These are phyloP conservation scores for Ambastaia sidthimunki DNA, from an alignment of 2,797 vertebrate species.

Conservation along the genomic window DNA sequence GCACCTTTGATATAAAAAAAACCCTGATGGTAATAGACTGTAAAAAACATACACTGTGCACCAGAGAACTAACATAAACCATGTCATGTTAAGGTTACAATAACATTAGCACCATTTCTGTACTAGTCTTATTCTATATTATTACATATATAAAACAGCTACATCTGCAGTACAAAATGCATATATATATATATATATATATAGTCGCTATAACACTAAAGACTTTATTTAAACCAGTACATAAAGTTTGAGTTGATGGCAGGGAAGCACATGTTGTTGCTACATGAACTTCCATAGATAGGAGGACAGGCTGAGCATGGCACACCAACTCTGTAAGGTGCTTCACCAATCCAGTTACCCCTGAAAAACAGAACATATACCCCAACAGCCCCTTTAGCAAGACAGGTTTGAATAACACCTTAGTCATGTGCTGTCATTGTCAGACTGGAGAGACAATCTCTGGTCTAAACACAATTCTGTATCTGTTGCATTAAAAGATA, in stretches of 20 bases:
- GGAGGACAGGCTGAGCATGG: slow-evolving; percentile 88
- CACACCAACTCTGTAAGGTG: slow-evolving; percentile 88
- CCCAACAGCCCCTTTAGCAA: background rate
- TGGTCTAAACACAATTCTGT: background rate
- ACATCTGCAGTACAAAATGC: slow-evolving; percentile 9
- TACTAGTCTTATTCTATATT: background rate
- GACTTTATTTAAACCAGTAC: slow-evolving; percentile 88
- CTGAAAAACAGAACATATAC: slow-evolving; percentile 64
- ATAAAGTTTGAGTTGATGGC: slow-evolving; percentile 87
- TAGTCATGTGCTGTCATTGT: background rate
- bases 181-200: slow-evolving; percentile 10
- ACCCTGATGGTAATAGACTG: slow-evolving; percentile 2
- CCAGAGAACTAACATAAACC: slow-evolving; percentile 21
- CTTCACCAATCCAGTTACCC: slow-evolving; percentile 92
- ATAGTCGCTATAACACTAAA: background rate
- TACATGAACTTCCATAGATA: slow-evolving; percentile 86
- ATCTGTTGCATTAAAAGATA: slow-evolving; percentile 8
- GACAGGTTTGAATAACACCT: background rate
- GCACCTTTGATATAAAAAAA: slow-evolving; percentile 30
- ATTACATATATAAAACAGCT: slow-evolving; percentile 15
- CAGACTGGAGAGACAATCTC: slow-evolving; percentile 8
- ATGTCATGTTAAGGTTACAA: slow-evolving; percentile 15
- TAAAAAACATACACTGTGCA: slow-evolving; percentile 3
- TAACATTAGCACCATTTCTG: slow-evolving; percentile 50
- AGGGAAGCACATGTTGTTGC: slow-evolving; percentile 87